Conservation (phyloP, 2,113 vertebrate genomes). For the Thamnophis sirtalis region DNA sequence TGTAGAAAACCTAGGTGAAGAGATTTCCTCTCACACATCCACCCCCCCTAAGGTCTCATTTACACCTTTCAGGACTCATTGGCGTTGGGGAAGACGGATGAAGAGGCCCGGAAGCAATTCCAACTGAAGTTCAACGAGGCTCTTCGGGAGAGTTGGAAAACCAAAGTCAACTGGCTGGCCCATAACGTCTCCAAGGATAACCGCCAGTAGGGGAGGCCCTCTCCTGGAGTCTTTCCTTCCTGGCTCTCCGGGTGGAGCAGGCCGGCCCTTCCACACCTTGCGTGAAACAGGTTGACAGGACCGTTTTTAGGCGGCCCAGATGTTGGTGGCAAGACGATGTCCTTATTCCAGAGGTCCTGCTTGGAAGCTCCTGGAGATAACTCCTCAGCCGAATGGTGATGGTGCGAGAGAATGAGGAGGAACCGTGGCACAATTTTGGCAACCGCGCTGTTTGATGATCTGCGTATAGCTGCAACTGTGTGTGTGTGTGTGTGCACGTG, state of each 20-base stretch:
- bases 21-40: background rate
- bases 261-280: background rate
- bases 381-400: background rate
- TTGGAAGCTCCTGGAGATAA: background rate
- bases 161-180: constrained; percentile 98
- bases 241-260: background rate
- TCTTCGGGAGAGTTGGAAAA: constrained; percentile 97
- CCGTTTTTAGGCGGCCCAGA: background rate
- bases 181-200: constrained; percentile 97
- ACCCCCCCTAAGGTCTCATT: background rate
- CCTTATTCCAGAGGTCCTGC: background rate
- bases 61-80: constrained; percentile 82
- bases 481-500: background rate
- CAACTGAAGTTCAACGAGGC: constrained; percentile 97
- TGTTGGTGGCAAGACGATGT: background rate
- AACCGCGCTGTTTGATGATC: background rate
- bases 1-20: background rate
- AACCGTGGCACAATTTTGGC: background rate
- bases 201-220: constrained; percentile 68
- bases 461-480: background rate
- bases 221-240: no score
- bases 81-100: constrained; percentile 89
- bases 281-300: background rate
- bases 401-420: background rate
- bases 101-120: constrained; percentile 95